A percentile compares a stretch with the other conserved stretches of the same genome.
Conservation (phyloP, 2,888 invertebrate species). For the Pemphredon lugubris region DNA sequence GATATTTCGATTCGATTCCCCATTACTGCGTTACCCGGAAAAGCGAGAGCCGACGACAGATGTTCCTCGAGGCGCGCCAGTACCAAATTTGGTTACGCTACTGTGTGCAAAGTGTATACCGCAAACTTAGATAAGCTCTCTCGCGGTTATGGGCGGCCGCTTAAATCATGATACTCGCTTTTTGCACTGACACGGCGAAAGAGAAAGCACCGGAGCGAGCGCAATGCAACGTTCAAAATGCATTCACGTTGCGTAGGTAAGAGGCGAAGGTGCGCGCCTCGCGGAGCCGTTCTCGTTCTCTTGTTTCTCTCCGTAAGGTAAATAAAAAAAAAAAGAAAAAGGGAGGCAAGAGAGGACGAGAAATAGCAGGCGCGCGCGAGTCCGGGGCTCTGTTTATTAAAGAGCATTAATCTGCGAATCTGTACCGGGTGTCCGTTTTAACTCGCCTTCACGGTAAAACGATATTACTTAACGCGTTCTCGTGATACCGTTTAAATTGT, state of each 20-base stretch:
- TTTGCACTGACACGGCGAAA: conserved; percentile 23
- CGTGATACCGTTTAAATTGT: conserved; percentile 68
- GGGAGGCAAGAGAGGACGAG: conserved; percentile 7
- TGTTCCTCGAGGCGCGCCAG: background rate
- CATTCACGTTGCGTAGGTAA: conserved; percentile 33
- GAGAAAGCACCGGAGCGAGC: conserved; percentile 19
- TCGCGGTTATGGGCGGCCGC: conserved; percentile 3
- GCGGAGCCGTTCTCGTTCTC: conserved; percentile 24
- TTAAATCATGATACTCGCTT: conserved; percentile 37
- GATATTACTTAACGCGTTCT: conserved; percentile 61
- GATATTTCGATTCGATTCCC: too few relatives aligned
- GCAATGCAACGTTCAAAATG: conserved; percentile 39
- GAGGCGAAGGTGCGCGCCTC: conserved; percentile 38
- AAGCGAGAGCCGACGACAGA: too few relatives aligned
- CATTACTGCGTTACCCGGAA: too few relatives aligned
- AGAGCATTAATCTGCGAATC: conserved; percentile 68
- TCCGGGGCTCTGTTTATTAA: conserved; percentile 68
- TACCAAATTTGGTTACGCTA: conserved; percentile 25
- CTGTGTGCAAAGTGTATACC: conserved; percentile 14
- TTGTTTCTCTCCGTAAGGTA: conserved; percentile 36
- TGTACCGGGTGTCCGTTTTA: conserved; percentile 59
- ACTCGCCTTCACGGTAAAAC: conserved; percentile 50
- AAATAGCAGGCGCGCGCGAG: conserved; percentile 13
- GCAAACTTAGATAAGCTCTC: conserved; percentile 23
- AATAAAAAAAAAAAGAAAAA: conserved; percentile 29